Evolutionary conservation across 2,797 vertebrate species (phyloP).

Genomic region (Xenops minutus): DNA sequence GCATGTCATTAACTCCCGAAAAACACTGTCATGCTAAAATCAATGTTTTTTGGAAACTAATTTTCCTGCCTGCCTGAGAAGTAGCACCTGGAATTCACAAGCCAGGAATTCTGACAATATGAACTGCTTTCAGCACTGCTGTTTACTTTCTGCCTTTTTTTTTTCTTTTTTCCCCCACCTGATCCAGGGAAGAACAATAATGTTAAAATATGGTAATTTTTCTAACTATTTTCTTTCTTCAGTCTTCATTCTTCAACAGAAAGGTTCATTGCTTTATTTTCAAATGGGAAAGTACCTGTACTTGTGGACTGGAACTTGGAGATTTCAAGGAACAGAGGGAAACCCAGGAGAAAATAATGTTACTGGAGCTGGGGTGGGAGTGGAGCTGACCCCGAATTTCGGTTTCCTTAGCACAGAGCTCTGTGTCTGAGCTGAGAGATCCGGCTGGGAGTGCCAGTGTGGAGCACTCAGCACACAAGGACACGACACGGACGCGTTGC

Average conservation of each 20-base stretch:
- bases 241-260: neutral
- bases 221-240: neutral
- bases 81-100: conserved; percentile 37
- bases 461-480: neutral
- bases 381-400: neutral
- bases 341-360: neutral
- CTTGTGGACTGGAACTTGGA: neutral
- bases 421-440: neutral
- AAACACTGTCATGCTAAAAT: conserved; percentile 30
- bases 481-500: neutral
- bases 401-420: neutral
- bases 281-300: neutral
- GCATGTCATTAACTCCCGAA: conserved; percentile 44
- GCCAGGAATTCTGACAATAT: neutral
- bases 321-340: neutral
- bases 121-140: neutral
- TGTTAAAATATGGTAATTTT: neutral
- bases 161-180: neutral
- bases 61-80: conserved; percentile 27
- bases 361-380: neutral
- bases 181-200: neutral
- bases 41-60: neutral
- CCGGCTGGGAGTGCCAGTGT: neutral
- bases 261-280: neutral
- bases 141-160: neutral